Evolutionary conservation across 2,797 vertebrate genomes (phyloP).

Genomic region (Arrhamphus sclerolepis): DNA sequence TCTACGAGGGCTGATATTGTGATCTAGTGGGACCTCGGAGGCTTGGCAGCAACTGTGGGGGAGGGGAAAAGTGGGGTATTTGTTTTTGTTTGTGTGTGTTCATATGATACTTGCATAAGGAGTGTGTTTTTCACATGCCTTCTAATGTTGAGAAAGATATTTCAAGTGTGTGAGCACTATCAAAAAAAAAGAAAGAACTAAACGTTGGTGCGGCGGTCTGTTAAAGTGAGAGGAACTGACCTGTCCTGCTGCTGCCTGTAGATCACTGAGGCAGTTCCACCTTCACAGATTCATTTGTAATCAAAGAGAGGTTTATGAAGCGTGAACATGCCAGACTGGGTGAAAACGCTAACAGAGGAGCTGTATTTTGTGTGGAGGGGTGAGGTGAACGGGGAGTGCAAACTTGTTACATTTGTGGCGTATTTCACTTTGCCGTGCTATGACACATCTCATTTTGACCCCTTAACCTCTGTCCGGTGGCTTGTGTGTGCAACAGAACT

Average conservation of each 20-base stretch:
- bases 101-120: no score
- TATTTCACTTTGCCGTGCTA: conserved; percentile 7
- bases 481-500: conserved; percentile 14
- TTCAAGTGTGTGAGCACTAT: no score
- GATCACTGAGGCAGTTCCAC: conserved; percentile 69
- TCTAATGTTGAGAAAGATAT: no score
- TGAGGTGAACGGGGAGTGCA: conserved; percentile 4
- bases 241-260: conserved; percentile 31
- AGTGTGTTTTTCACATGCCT: no score
- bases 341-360: conserved; percentile 33
- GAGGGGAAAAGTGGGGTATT: no score
- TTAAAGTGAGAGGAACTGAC: conserved; percentile 59
- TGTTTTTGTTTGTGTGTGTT: no score
- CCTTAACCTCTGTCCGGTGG: conserved; percentile 35
- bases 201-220: conserved; percentile 29
- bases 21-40: no score
- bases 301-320: conserved; percentile 69
- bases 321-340: conserved; percentile 18
- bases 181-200: no score
- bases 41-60: no score
- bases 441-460: conserved; percentile 40
- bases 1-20: conserved; percentile 14
- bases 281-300: conserved; percentile 52
- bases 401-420: conserved; percentile 37
- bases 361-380: conserved; percentile 19